Evolutionary conservation across 2,113 vertebrate species (phyloP).

Genomic region (Rhinogobius similis): DNA sequence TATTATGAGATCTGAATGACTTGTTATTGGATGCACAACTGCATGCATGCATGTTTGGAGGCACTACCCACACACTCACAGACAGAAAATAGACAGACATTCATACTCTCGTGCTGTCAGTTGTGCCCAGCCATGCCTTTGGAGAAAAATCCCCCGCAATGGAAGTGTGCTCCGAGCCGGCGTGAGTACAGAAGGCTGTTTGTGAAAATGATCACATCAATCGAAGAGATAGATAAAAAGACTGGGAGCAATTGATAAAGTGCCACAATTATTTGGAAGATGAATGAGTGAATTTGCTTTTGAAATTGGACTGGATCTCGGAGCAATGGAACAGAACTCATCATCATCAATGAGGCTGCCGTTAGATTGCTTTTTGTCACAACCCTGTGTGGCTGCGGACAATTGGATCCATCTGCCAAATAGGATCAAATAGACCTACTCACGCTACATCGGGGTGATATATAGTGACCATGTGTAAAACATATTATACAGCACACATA

Average conservation of each 20-base stretch:
- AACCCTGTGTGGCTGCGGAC: conserved; percentile 65
- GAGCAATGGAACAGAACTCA: conserved; percentile 76
- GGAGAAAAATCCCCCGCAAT: conserved; percentile 8
- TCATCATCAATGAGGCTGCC: conserved; percentile 76
- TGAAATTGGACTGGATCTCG: conserved; percentile 78
- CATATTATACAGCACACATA: conserved; percentile 53
- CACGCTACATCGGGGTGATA: conserved; percentile 65
- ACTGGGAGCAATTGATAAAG: conserved; percentile 77
- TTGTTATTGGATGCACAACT: conserved; percentile 23
- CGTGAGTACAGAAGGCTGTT: conserved; percentile 66
- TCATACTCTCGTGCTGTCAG: conserved; percentile 9
- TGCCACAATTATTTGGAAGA: conserved; percentile 81
- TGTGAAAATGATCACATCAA: conserved; percentile 80
- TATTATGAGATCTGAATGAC: conserved; percentile 28
- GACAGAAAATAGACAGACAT: background rate
- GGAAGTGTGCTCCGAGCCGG: conserved; percentile 56
- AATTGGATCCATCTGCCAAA: conserved; percentile 77
- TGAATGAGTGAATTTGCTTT: conserved; percentile 80
- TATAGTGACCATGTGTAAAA: conserved; percentile 66
- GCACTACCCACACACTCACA: conserved; percentile 11
- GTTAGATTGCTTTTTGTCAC: conserved; percentile 74
- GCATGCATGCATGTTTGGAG: conserved; percentile 6
- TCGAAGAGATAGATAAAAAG: conserved; percentile 81
- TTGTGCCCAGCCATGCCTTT: conserved; percentile 20
- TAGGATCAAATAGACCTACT: conserved; percentile 72